A percentile compares a stretch with the other conserved stretches of the same genome.
Evolutionary conservation across 2,888 invertebrate species (phyloP).

Genomic region (Cantharis lateralis): DNA sequence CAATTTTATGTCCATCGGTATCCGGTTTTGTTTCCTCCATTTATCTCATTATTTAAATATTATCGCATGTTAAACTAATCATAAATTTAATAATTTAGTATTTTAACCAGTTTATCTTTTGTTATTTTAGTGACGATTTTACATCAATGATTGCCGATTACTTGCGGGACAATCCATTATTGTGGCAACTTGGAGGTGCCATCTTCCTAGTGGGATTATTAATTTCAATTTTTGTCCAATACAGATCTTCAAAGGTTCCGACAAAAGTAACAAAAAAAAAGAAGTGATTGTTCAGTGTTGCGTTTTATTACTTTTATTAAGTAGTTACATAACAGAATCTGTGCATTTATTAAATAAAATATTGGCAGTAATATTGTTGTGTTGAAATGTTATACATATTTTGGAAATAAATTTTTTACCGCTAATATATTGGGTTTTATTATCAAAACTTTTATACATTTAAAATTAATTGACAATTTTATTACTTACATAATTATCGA

Average conservation of each 20-base stretch:
- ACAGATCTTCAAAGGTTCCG: conserved; percentile 32
- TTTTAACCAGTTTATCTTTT: not conserved
- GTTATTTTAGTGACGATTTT: conserved; percentile 65
- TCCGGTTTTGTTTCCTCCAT: no score
- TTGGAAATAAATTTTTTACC: not conserved
- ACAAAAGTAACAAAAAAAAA: conserved; percentile 37
- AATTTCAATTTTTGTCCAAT: conserved; percentile 47
- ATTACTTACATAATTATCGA: not conserved
- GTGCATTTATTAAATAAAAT: not conserved
- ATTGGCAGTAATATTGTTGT: not conserved
- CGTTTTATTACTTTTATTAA: not conserved
- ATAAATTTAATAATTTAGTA: no score
- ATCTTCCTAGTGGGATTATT: conserved; percentile 56
- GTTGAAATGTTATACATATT: not conserved
- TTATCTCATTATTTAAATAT: no score
- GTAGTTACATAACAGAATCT: not conserved
- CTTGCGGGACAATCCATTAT: conserved; percentile 61
- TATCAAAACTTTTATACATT: not conserved
- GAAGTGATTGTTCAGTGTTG: conserved; percentile 1
- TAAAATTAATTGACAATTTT: not conserved
- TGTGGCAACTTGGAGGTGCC: conserved; percentile 60
- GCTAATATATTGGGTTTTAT: not conserved
- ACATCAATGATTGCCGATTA: conserved; percentile 61
- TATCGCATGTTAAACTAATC: no score
- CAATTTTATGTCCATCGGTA: no score